phyloP scores from a whole-genome alignment of 1,140 invertebrate genomes.

The Habropoda laboriosa region DNA sequence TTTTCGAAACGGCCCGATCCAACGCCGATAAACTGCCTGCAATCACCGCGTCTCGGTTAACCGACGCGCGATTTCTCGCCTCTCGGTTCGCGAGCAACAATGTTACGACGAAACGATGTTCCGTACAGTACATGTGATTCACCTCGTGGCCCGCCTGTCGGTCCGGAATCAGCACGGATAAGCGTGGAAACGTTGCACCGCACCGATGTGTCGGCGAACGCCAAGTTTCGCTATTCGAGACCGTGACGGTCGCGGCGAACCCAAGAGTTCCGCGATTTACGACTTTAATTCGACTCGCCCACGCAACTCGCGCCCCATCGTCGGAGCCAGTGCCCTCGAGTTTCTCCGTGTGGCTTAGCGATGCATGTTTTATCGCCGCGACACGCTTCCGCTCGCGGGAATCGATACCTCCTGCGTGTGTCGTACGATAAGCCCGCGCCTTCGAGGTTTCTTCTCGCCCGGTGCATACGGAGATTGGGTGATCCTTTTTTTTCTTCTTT shows the following conservation, averaged over 20 bases:
- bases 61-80: slow-evolving; percentile 7
- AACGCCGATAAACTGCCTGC: slow-evolving; percentile 10
- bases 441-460: too few species aligned
- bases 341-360: slow-evolving; percentile 28
- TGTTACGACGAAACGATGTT: not conserved
- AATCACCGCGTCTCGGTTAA: not conserved
- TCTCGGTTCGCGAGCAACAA: not conserved
- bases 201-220: too few species aligned
- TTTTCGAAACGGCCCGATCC: slow-evolving; percentile 22
- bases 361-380: slow-evolving; percentile 54
- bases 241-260: too few species aligned
- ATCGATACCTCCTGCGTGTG: slow-evolving; percentile 20
- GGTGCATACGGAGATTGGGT: too few species aligned
- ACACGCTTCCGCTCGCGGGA: slow-evolving; percentile 42
- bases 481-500: too few species aligned
- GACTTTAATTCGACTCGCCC: slow-evolving; percentile 55
- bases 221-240: not conserved
- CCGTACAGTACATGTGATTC: too few species aligned
- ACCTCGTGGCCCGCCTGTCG: too few species aligned
- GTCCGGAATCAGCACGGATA: not conserved
- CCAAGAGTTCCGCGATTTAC: slow-evolving; percentile 51
- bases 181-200: not conserved
- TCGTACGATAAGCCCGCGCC: not conserved
- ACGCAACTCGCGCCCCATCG: slow-evolving; percentile 39
- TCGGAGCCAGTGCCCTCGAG: slow-evolving; percentile 7